Base-by-base conservation (phyloP, 2,113 vertebrate genomes). In the Hassar affinis region DNA sequence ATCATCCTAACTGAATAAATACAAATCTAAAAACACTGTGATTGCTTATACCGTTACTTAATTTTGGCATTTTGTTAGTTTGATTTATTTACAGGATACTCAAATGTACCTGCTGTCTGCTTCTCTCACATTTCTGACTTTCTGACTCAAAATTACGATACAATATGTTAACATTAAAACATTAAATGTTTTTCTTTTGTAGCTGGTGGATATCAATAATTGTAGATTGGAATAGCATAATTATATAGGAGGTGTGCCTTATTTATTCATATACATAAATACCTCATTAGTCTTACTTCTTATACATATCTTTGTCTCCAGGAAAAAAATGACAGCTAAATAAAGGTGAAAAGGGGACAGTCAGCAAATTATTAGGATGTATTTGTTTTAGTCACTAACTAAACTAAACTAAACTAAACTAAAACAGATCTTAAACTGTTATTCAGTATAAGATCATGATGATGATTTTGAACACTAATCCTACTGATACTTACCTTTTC, bases 401-500 rank as follows among this genome's bases (percentile, higher is more conserved):
- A 42, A 42, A 42, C 38, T 42, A 42, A 42, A 42, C n/a, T n/a
- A 20, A 35, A 9, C 35, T 42, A 42, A 42, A 42, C 38, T 42
- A 42, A 42, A 42, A 42, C 38, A 42, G 17, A 33, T 68, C 8
- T 71, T 45, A 14, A 14, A 71, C 14, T 45, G 45, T n/a, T 25
- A n/a, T n/a, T 71, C 22, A 12, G 22, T 25, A 14, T n/a, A 6
- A 71, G 18, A 20, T 38, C 33, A 42, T 42, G 3, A 42, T 42
- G 38, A 42, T 42, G 38, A 42, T 42, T 42, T 42, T 42, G 38
- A 42, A 42, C 38, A 42, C 3, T 10, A 66, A 66, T 18, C 62
- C 30, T 35, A 11, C 38, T 49, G 6, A 68, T 80, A 30, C 25
- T 88, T 77, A n/a, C 52, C 30, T 62, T 85, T 85, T 10, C 79